Conservation (phyloP, 2,888 invertebrate species). For the Euzophera pinguis region DNA sequence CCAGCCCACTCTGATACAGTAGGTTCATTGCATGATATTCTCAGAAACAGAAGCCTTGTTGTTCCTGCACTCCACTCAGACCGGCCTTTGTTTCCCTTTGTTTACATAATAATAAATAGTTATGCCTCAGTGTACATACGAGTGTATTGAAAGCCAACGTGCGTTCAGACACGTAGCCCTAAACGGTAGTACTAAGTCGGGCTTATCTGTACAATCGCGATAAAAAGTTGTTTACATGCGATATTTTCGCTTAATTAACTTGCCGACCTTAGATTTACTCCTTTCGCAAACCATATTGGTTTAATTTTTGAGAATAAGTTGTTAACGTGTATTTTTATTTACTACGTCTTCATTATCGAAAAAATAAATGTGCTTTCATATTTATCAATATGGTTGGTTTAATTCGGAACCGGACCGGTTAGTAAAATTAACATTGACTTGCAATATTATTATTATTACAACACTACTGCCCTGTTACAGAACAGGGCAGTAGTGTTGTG, state of each 20-base stretch:
- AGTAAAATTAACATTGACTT: too few relatives aligned
- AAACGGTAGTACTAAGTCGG: conserved; percentile 3
- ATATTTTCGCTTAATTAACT: not conserved
- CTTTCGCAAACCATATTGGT: not conserved
- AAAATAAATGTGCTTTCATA: not conserved
- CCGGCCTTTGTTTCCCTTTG: conserved; percentile 46
- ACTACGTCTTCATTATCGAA: not conserved
- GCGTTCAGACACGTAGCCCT: conserved; percentile 46
- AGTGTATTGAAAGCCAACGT: conserved; percentile 41
- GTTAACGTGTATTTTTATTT: not conserved
- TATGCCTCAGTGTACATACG: conserved; percentile 36
- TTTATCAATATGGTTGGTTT: too few relatives aligned
- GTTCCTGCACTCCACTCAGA: conserved; percentile 40
- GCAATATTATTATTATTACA: too few relatives aligned
- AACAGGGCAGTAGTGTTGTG: too few relatives aligned
- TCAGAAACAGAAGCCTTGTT: conserved; percentile 64
- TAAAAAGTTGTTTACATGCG: conserved; percentile 3
- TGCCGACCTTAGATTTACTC: not conserved
- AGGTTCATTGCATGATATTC: conserved; percentile 45
- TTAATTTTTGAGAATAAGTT: not conserved
- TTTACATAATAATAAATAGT: conserved; percentile 28
- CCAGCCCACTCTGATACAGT: conserved; percentile 22
- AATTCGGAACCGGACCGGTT: too few relatives aligned
- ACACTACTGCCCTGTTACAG: too few relatives aligned
- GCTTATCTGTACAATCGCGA: conserved; percentile 12